Evolutionary conservation across 2,888 invertebrate genomes (phyloP).

Genomic region (Psylliodes chrysocephalus): DNA sequence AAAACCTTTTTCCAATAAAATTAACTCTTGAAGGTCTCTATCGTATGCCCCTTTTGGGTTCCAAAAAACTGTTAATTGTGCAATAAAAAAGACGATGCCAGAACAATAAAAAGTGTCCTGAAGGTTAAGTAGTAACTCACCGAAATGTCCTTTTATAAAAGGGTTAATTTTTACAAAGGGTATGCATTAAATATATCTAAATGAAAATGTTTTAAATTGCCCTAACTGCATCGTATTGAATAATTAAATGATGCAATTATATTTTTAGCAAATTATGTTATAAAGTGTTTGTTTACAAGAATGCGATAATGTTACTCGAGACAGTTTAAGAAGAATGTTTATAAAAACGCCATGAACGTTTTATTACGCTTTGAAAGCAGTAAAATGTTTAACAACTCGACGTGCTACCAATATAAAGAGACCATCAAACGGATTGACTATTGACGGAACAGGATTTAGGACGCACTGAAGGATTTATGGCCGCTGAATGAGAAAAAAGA

Average conservation of each 20-base stretch:
- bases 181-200: too few relatives aligned
- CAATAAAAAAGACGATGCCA: conserved; percentile 41
- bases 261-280: conserved; percentile 14
- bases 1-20: conserved; percentile 54
- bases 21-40: conserved; percentile 36
- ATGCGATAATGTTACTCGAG: not conserved
- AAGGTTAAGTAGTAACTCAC: conserved; percentile 24
- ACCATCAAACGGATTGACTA: not conserved
- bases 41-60: conserved; percentile 9
- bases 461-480: not conserved
- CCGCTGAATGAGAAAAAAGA: too few relatives aligned
- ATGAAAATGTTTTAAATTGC: too few relatives aligned
- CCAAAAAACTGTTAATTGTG: conserved; percentile 39
- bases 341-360: conserved; percentile 24
- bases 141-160: not conserved
- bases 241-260: too few relatives aligned
- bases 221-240: too few relatives aligned
- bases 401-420: conserved; percentile 7
- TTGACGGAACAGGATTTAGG: conserved; percentile 5
- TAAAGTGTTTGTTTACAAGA: conserved; percentile 19
- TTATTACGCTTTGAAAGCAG: conserved; percentile 19
- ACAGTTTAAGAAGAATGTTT: conserved; percentile 21
- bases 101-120: conserved; percentile 14
- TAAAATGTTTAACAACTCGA: conserved; percentile 21
- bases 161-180: not conserved